Base-by-base conservation (phyloP, 1,140 invertebrate genomes). In the Lucilia sericata region DNA sequence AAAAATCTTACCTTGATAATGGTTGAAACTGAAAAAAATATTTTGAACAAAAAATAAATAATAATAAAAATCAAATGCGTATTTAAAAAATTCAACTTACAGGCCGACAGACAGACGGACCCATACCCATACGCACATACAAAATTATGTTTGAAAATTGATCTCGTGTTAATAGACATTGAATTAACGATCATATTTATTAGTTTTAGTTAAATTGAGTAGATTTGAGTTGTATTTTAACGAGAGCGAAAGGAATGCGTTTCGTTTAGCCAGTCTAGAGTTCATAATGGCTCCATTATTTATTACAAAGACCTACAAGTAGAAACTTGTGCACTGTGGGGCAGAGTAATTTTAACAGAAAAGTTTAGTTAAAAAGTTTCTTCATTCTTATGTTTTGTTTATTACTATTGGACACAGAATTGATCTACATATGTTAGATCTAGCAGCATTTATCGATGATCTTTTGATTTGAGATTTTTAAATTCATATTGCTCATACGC, bases 1-100 rank as follows among this genome's bases (percentile, higher is more conserved):
- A 60, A 60, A 60, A 60, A 60, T 60, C 14, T 78, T 78, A 78
- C 75, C 75, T 78, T 78, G 75, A 78, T 78, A 78, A 78, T 78
- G 34, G 36, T 78, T 42, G 75, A n/a, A 78, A n/a, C 42, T 30
- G 25, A 30, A 30, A 42, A 7, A 42, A 42, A 42, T 3, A 3
- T 3, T 2, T 42, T 42, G 10, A 42, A 76, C 34, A n/a, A 7
- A 75, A n/a, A 34, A 75, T 13, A 36, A 75, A 75, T 12, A 75
- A 75, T 30, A 75, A n/a, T 17, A 47, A 78, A 17, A 42, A 78
- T 34, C 75, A 78, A 78, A 78, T 60, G 55, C 55, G 55, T 60
- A 60, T n/a, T 60, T 60, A 30, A 60, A 60, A 60, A 60, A 60
- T n/a, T 60, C 2, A 42, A 42, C 42, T 42, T 42, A 42, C 42